Evolutionary conservation across 2,113 vertebrate species (phyloP), one percentile per base, ranked within the genome.

Genomic region (Illadopsis cleaveri): DNA sequence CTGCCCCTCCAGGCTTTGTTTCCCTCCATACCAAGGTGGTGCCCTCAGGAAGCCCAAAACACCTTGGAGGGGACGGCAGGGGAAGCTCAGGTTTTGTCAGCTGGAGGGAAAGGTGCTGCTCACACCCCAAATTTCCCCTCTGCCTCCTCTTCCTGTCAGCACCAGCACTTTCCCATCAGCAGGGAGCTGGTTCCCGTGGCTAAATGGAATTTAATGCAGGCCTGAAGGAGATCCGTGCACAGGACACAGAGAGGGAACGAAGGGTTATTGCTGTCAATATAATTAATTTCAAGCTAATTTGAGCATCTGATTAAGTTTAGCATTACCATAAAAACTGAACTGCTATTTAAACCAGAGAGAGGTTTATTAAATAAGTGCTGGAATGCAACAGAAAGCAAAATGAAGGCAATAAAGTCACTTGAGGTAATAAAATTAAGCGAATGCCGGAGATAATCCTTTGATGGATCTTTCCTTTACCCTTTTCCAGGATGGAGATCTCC

Each of bases 271-370:
- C 90, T 82, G 88, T 92, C 83, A 82, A 89, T 95, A 81, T 81
- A 89, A 96, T 93, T 96, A 95, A 95, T 95, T 96, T 94, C 94
- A 94, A 95, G 96, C 93, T 90, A 94, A 93, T 96, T 92, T 86
- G 87, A 96, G 80, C 93, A 89, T 90, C 96, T 96, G 97, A 97
- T 96, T 93, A 93, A 95, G 86, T 92, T 95, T 71, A 93, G 62
- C 91, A 87, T 95, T 84, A 73, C 94, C 91, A 85, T 95, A 93
- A 95, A 97, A 90, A 33, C 70, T 62, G 7, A 95, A 89, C 89
- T 77, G 91, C 93, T 73, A 18, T 81, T 97, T 96, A 94, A 97
- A 79, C 25, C 40, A 1, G 89, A 93, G 73, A 68, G 25, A 42
- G 38, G 70, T 86, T 97, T 93, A 89, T 95, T 88, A 86, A 95